Base-by-base conservation (phyloP, 2,888 invertebrate species). In the Melolontha melolontha region DNA sequence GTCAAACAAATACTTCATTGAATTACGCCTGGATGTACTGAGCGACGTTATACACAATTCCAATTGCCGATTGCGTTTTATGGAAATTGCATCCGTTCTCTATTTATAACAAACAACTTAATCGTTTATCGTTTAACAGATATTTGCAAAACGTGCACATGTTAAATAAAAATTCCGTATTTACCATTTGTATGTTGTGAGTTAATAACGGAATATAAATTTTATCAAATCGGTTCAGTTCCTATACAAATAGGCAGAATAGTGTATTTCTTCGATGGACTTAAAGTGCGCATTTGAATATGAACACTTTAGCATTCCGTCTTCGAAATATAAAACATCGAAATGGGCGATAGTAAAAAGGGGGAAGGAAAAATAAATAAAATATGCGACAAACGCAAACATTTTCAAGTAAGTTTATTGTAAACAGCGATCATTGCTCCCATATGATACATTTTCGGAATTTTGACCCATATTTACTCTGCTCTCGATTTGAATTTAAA, bases 361-460 rank as follows among this genome's bases (percentile, higher is more conserved):
- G 72, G 73, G 71, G 52, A 62, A 71, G 68, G 68, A 72, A 72
- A 74, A 76, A 79, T 79, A 79, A 78, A 79, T 79, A 79, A 78
- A 78, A 79, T 78, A 78, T 79, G 78, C 75, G 77, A 78, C 76
- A 77, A 78, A 76, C 72, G 75, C 77, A 77, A 77, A 78, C 77
- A 76, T 75, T 78, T 78, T 76, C 74, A 74, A 74, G 76, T 69
- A 76, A 74, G 74, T 76, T 76, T 74, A 59, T 49, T 64, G 70
- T 63, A 70, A 71, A 71, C 70, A 71, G 68, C 52, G 70, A 70
- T 72, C 69, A 69, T 67, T 72, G 72, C 67, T 72, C 67, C 69
- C 67, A 63, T 64, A 65, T 62, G 68, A 68, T 57, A 64, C 64
- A 51, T 51, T 50, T 64, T 57, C 41, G 12, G 50, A 59, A 44